Evolutionary conservation across 2,113 vertebrate genomes (phyloP), one percentile per base, ranked within the genome.

Genomic region (Cnemophilus loriae): DNA sequence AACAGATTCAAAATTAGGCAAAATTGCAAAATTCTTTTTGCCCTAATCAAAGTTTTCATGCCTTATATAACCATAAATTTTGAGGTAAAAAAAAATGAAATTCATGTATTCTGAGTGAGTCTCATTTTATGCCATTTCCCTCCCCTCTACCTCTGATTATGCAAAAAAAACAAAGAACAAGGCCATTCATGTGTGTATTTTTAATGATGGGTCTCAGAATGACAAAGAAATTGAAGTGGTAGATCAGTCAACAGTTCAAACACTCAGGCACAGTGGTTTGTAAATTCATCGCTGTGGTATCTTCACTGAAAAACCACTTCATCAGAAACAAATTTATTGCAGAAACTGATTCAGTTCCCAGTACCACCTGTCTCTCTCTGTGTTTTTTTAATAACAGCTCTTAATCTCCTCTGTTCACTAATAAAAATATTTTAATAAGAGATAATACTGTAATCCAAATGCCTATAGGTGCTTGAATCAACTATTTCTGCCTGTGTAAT

Each of bases 371-470:
- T 67, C 67, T 47, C 37, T 87, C 0, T 57, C n/a, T 73, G 50
- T 87, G 44, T 7, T 59, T 63, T 81, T 89, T 69, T 46, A 86
- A 87, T 73, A 93, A 79, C 80, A 90, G 77, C 41, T 92, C 64
- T 90, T 90, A 93, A 94, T 76, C 87, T 84, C 50, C 49, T 33
- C 68, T 77, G 69, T 46, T 95, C 70, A 67, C 91, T 86, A 96
- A 90, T 93, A 90, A 90, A 97, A 96, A 86, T 84, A 93, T 96
- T 95, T 94, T 80, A 93, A 77, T 94, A 93, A 69, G 89, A 67
- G 56, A 49, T 80, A 83, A 89, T 87, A 42, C 64, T 75, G 64
- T 84, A 89, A 93, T 85, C 59, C 78, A 93, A 91, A 93, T 82
- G 80, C 81, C 76, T 91, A 64, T 95, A 95, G 93, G 81, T 97